These are phyloP conservation scores for Sternarchorhynchus goeldii DNA, from an alignment of 2,797 vertebrate species.

Conservation along the genomic window DNA sequence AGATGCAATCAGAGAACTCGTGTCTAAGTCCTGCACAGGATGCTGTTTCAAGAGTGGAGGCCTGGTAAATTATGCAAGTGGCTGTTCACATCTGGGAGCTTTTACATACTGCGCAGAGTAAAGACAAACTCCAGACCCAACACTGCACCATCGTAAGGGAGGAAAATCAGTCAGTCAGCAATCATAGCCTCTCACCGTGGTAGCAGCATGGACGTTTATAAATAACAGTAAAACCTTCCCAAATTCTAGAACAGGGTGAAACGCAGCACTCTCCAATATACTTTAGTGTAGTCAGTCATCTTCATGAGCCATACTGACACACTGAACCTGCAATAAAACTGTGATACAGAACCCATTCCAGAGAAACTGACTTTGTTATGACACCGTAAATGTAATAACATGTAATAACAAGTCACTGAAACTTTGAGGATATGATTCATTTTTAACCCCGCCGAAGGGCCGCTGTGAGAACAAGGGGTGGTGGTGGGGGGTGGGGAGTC, in stretches of 20 bases:
- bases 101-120: conserved; percentile 26
- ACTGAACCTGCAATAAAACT: too few species aligned
- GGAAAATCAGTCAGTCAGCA: conserved; percentile 1
- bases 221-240: neutral
- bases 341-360: too few species aligned
- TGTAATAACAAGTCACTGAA: too few species aligned
- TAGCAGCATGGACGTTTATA: neutral
- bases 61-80: conserved; percentile 58
- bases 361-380: too few species aligned
- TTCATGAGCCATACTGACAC: too few species aligned
- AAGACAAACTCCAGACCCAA: neutral
- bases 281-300: too few species aligned
- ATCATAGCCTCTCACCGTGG: neutral
- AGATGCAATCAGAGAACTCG: conserved; percentile 39
- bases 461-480: neutral
- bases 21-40: conserved; percentile 47
- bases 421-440: too few species aligned
- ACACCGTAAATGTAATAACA: too few species aligned
- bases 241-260: neutral
- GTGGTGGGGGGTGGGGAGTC: too few species aligned
- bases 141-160: conserved; percentile 2
- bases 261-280: neutral
- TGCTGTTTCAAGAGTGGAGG: conserved; percentile 39
- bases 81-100: conserved; percentile 30
- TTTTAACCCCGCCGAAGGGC: too few species aligned